Percentiles rank a stretch among this genome's conserved stretches.
Conservation (phyloP, 2,797 vertebrate species). For the Chrysocyon brachyurus region DNA sequence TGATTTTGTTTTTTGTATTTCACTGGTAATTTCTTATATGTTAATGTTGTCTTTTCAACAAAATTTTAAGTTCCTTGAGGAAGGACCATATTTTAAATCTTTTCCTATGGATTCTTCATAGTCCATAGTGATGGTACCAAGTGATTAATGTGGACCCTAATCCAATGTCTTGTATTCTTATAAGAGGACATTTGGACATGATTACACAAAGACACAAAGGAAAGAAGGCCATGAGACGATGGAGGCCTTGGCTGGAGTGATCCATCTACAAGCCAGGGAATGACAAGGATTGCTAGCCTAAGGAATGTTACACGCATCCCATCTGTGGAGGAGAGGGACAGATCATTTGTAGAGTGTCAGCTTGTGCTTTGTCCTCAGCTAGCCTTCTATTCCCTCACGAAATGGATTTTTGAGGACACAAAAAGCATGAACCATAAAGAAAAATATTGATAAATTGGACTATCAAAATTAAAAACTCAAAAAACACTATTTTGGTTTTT, state of each 20-base stretch:
- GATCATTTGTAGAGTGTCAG: no score
- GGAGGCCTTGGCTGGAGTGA: background rate
- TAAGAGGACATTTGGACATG: background rate
- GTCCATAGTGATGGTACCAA: background rate
- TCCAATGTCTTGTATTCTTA: background rate
- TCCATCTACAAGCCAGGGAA: background rate
- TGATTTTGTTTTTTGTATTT: constrained; percentile 50
- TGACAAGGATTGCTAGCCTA: background rate
- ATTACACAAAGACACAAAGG: background rate
- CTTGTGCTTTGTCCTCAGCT: no score
- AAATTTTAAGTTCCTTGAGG: constrained; percentile 54
- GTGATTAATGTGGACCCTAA: background rate
- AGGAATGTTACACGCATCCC: no score
- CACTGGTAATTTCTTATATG: background rate
- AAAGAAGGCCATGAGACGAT: background rate
- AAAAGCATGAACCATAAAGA: background rate
- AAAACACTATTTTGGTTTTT: background rate
- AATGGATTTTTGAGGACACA: background rate
- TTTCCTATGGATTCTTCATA: background rate
- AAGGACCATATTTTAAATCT: constrained; percentile 9
- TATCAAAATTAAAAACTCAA: background rate
- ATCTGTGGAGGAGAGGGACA: no score
- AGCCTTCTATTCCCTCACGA: no score
- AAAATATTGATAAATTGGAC: background rate
- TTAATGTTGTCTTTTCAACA: constrained; percentile 41